A percentile compares a stretch with the other conserved stretches of the same genome.
These are phyloP conservation scores for Zosterops borbonicus DNA, from an alignment of 2,113 vertebrate species.

Conservation along the genomic window DNA sequence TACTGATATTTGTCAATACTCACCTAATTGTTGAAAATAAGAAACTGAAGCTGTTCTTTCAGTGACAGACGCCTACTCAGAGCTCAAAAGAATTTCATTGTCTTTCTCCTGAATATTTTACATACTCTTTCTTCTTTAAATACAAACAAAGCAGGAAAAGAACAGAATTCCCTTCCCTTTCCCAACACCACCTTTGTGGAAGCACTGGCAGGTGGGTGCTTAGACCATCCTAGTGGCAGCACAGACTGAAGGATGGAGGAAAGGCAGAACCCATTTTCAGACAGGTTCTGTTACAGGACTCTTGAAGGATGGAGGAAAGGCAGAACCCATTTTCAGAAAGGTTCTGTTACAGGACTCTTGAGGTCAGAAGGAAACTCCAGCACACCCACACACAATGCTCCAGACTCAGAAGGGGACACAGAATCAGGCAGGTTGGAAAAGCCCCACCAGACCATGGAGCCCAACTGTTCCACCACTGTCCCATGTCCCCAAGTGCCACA, in stretches of 20 bases:
- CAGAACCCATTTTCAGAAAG: neutral
- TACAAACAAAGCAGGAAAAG: neutral
- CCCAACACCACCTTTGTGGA: neutral
- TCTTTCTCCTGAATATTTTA: neutral
- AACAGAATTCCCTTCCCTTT: neutral
- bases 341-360: accelerated
- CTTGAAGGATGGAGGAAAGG: neutral
- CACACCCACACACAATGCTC: neutral
- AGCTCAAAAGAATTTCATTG: neutral
- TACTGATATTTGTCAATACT: neutral
- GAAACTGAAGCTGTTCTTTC: neutral
- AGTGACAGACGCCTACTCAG: neutral
- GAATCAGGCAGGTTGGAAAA: neutral
- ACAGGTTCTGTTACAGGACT: neutral
- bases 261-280: neutral
- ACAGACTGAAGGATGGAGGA: neutral
- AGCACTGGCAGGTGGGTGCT: neutral
- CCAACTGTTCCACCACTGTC: neutral
- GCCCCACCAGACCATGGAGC: neutral
- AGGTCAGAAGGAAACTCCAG: neutral
- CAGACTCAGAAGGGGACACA: neutral
- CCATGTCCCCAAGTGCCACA: neutral
- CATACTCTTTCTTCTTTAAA: neutral
- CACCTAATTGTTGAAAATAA: neutral
- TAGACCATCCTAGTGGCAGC: neutral